Evolutionary conservation across 2,113 vertebrate species (phyloP), one percentile per base, ranked within the genome.

Genomic region (Megaceryle torquata): DNA sequence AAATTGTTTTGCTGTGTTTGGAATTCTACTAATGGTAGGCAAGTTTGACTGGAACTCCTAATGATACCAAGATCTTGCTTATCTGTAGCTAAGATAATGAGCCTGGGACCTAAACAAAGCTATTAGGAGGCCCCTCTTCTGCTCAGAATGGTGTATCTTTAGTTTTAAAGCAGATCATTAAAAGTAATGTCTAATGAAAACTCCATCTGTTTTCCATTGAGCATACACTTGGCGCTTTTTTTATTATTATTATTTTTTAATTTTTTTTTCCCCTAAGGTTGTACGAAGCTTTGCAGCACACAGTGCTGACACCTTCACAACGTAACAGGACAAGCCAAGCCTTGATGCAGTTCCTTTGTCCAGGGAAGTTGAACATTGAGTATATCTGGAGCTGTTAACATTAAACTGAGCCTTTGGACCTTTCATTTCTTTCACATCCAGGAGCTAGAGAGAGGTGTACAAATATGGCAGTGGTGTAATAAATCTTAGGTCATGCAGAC

Each of bases 161-260:
- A 69, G 75, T 91, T 94, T 88, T 82, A 96, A 91, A 95, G 78
- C 81, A 91, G 82, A 95, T 94, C 84, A 92, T 94, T 95, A 82
- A 69, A 93, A 94, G 77, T 48, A 87, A 59, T 89, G 89, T 89
- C 87, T 93, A 97, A 94, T 76, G 89, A 91, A 95, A 95, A 89
- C n/a, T 72, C 91, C 94, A 95, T 95, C 91, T 96, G 93, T 68
- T 97, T 96, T 61, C 78, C 75, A 92, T 80, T 88, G 86, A 95
- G 67, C 21, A 15, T 41, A 53, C n/a, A 75, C 33, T 89, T 71
- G 81, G 54, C 35, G 72, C 77, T 88, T 86, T 92, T 75, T 17
- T 13, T 2, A 5, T 41, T 56, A 20, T 19, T 46, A 19, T 20
- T 37, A 37, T 37, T 37, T 18, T 44, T 44, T 51, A 26, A 10